Evolutionary conservation across 2,113 vertebrate species (phyloP).

Genomic region (Pongo abelii): DNA sequence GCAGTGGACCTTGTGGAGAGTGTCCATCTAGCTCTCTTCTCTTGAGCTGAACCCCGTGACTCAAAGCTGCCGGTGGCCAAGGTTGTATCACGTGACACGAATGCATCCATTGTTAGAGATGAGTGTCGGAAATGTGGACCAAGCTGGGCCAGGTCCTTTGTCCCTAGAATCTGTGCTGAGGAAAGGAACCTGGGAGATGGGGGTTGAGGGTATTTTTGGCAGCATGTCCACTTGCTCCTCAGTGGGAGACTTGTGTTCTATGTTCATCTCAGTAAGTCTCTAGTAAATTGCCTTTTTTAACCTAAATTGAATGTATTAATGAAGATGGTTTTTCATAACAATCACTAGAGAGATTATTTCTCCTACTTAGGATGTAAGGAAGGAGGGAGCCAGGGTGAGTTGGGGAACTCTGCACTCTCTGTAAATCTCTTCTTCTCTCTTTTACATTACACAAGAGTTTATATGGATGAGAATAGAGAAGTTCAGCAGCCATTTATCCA

Average conservation of each 20-base stretch:
- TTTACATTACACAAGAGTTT: not conserved
- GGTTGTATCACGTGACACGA: fast-evolving
- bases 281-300: not conserved
- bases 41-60: fast-evolving
- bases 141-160: not conserved
- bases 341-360: not conserved
- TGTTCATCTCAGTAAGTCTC: not conserved
- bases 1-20: fast-evolving
- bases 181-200: too few species aligned
- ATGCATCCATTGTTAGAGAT: fast-evolving
- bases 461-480: too few species aligned
- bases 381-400: not conserved
- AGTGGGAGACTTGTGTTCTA: fast-evolving
- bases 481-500: not conserved
- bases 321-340: not conserved
- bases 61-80: fast-evolving
- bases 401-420: fast-evolving
- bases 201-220: fast-evolving
- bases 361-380: not conserved
- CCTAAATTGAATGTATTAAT: not conserved
- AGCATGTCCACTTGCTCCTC: fast-evolving
- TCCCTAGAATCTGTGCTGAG: not conserved
- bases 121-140: fast-evolving
- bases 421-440: not conserved
- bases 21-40: not conserved